Evolutionary conservation across 2,797 vertebrate genomes (phyloP).

Genomic region (Lithobates pipiens): DNA sequence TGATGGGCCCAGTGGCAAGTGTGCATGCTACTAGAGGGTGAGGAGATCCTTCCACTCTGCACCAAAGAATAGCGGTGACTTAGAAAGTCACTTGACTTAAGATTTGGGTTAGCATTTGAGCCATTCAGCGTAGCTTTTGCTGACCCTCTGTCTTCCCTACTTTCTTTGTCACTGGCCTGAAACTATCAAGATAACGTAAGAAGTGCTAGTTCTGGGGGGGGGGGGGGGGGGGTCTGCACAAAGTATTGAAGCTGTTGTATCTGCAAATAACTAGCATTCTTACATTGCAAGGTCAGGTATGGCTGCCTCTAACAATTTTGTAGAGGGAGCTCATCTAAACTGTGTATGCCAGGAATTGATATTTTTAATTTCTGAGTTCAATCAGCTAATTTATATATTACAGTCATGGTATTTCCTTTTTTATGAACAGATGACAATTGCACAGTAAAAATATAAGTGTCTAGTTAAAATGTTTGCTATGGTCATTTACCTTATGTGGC

Average conservation of each 20-base stretch:
- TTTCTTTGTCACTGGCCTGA: no score
- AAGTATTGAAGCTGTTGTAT: no score
- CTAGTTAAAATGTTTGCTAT: neutral
- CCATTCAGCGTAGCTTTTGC: no score
- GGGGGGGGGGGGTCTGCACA: no score
- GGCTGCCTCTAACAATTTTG: neutral
- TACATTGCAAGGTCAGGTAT: neutral
- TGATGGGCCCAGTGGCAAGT: neutral
- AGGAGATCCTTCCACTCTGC: no score
- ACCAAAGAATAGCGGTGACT: no score
- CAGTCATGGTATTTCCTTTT: neutral
- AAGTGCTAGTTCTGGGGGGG: no score
- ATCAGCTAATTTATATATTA: neutral
- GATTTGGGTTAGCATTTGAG: no score
- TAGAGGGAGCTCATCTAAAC: neutral
- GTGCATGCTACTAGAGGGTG: neutral
- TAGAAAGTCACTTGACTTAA: no score
- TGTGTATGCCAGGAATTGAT: neutral
- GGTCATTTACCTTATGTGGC: neutral
- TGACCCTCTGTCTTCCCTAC: neutral
- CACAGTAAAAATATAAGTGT: neutral
- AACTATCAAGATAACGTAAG: no score
- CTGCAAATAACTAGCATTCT: no score
- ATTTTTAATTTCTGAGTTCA: neutral
- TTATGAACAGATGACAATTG: neutral